Base-by-base conservation (phyloP, 92 coral and sea anemone species). In the Plumapathes pennacea region DNA sequence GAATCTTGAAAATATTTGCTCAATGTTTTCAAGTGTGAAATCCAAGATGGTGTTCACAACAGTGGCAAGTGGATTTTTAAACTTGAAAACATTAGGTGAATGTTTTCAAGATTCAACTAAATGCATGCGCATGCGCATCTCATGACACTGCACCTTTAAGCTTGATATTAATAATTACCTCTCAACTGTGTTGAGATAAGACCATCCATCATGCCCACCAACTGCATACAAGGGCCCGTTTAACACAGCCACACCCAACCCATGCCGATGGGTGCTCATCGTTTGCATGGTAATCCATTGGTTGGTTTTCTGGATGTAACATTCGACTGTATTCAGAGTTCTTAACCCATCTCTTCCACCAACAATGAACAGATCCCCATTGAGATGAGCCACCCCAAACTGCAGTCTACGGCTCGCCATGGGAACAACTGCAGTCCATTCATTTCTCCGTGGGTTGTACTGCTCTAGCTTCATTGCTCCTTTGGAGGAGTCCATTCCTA, bases 191-290 rank as follows among this genome's bases (percentile, higher is more conserved):
- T 85, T 92, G 31, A 92, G 79, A 68, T 92, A 92, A 0, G 98
- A 92, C 98, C 98, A 92, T 0, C 98, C 98, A 89, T 92, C 98
- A 70, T 92, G 98, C 22, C 98, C 98, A 13, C 98, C 98, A 4
- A 92, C 95, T 23, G 98, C 98, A 85, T 92, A 92, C 46, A 92
- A 37, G 1, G 98, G 98, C 19, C 98, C 98, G 67, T 80, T 81
- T 51, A 92, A 74, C 0, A 79, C 81, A 50, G 96, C 98, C 47
- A 92, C 98, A 2, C 98, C 98, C 71, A 92, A 62, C 0, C 98
- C 98, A 77, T 92, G 98, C 5, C 98, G 96, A 77, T 92, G 98
- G 39, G 96, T 92, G 51, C 75, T 92, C 98, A 92, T 92, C 5
- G 96, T 77, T 41, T 89, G 85, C 19, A 92, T 78, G 2, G 83